phyloP scores from a whole-genome alignment of 2,113 vertebrate species.

The Speoplatyrhinus poulsoni region DNA sequence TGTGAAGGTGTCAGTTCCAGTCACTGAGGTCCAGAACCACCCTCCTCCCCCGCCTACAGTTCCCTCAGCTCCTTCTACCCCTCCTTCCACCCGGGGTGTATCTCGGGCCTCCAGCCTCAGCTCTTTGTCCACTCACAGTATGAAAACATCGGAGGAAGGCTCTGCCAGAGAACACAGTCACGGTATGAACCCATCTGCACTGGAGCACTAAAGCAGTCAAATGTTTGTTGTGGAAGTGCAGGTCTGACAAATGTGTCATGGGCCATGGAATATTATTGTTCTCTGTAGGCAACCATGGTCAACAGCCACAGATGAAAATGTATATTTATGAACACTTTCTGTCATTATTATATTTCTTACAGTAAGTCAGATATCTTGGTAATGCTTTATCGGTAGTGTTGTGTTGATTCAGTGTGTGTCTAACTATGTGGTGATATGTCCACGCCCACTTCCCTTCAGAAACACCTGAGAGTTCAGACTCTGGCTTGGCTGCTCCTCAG shows the following conservation, averaged over 20 bases:
- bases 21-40: slow-evolving; percentile 49
- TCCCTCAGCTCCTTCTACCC: slow-evolving; percentile 71
- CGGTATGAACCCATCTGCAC: slow-evolving; percentile 71
- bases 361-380: background rate
- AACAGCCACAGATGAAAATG: too few species aligned
- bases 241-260: background rate
- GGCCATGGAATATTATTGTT: too few species aligned
- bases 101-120: slow-evolving; percentile 82
- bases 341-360: too few species aligned
- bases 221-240: background rate
- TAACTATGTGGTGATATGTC: background rate
- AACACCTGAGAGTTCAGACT: slow-evolving; percentile 78
- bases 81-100: slow-evolving; percentile 69
- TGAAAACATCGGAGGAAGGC: slow-evolving; percentile 80
- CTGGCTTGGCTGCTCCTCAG: slow-evolving; percentile 71
- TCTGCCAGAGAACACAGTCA: slow-evolving; percentile 77
- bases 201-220: too few species aligned
- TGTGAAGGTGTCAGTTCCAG: slow-evolving; percentile 48
- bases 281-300: too few species aligned
- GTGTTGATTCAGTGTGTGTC: background rate
- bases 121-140: slow-evolving; percentile 78
- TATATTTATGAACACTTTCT: too few species aligned
- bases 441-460: slow-evolving; percentile 60
- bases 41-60: slow-evolving; percentile 33
- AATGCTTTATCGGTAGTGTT: background rate